Conservation (phyloP, 1,140 invertebrate species). For the Samia ricini region DNA sequence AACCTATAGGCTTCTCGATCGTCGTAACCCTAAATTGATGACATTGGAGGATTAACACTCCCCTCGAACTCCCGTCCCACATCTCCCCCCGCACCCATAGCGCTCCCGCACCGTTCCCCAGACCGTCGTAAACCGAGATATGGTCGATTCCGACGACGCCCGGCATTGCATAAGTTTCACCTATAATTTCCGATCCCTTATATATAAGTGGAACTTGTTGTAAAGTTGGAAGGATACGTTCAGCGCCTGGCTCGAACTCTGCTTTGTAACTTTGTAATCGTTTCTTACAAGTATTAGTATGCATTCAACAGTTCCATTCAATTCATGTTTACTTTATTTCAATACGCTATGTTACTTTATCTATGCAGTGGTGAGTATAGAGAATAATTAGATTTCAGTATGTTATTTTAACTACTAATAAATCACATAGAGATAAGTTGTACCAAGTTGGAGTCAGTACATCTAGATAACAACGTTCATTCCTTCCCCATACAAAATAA, state of each 20-base stretch:
- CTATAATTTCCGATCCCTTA: constrained; percentile 42
- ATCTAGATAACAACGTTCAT: too few species aligned
- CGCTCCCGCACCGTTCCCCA: constrained; percentile 4
- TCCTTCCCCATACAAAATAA: too few species aligned
- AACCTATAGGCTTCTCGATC: constrained; percentile 22
- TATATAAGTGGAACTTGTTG: constrained; percentile 23
- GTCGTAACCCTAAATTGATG: constrained; percentile 49
- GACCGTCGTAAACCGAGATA: constrained; percentile 23
- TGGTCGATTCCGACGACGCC: constrained; percentile 12
- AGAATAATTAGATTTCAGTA: too few species aligned
- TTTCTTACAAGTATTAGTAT: constrained; percentile 8
- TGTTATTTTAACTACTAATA: too few species aligned
- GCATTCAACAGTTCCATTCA: not conserved
- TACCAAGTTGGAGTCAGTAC: too few species aligned
- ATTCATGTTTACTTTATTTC: not conserved
- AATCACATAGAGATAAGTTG: too few species aligned
- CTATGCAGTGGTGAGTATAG: too few species aligned
- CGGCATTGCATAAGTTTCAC: constrained; percentile 43
- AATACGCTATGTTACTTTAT: too few species aligned
- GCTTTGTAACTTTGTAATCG: constrained; percentile 12
- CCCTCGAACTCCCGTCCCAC: not conserved
- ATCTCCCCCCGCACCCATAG: constrained; percentile 17
- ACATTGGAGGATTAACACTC: constrained; percentile 31
- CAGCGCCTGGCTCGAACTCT: not conserved
- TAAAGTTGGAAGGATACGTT: constrained; percentile 2